These are phyloP conservation scores for Yponomeuta plumbellus DNA, from an alignment of 2,888 invertebrate genomes.

Conservation along the genomic window DNA sequence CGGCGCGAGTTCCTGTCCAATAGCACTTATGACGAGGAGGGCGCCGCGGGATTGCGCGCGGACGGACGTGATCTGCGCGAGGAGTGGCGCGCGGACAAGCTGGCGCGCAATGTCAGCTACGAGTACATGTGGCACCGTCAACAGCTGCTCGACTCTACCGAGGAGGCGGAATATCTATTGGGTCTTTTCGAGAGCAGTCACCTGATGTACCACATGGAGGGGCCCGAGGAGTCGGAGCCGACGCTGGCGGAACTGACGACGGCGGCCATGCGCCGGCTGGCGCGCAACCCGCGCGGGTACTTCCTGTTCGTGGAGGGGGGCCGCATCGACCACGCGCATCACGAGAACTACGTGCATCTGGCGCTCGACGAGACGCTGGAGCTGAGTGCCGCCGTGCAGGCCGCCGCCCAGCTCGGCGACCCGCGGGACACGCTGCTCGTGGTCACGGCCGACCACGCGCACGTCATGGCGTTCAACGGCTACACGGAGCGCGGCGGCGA, in stretches of 20 bases:
- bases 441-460: constrained; percentile 86
- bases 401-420: constrained; percentile 62
- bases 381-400: constrained; percentile 75
- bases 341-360: constrained; percentile 29
- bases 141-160: constrained; percentile 64
- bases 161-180: constrained; percentile 63
- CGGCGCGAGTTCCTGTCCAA: constrained; percentile 70
- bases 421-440: constrained; percentile 82
- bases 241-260: constrained; percentile 73
- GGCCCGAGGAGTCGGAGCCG: constrained; percentile 67
- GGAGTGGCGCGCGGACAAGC: constrained; percentile 62
- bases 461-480: constrained; percentile 81
- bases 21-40: constrained; percentile 51
- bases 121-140: constrained; percentile 68
- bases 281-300: constrained; percentile 80
- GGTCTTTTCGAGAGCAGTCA: constrained; percentile 76
- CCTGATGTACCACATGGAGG: constrained; percentile 77
- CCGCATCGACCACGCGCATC: constrained; percentile 81
- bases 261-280: constrained; percentile 82
- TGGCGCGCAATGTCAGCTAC: constrained; percentile 27
- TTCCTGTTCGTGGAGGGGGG: constrained; percentile 87
- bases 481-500: constrained; percentile 74
- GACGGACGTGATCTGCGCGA: constrained; percentile 76
- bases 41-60: constrained; percentile 54
- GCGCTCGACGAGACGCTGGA: constrained; percentile 83